Conservation (phyloP, 2,113 vertebrate species). For the Haemorhous mexicanus region DNA sequence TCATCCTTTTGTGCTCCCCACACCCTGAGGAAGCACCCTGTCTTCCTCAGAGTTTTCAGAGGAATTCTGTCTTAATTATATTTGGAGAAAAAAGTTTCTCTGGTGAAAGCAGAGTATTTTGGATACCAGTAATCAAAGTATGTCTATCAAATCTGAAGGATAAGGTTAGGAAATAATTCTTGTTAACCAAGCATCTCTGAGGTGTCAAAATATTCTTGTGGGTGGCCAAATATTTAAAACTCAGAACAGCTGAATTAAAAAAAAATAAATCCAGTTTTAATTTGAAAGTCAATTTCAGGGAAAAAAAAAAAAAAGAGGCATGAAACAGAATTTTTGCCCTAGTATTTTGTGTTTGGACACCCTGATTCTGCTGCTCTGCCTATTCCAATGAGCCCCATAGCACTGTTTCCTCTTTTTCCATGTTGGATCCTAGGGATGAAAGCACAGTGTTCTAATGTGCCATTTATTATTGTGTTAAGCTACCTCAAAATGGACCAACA, state of each 20-base stretch:
- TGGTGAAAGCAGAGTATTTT: background rate
- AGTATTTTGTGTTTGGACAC: background rate
- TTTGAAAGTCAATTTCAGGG: background rate
- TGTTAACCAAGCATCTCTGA: background rate
- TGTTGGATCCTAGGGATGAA: background rate
- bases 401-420: background rate
- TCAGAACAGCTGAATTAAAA: background rate
- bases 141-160: background rate
- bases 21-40: background rate
- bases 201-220: background rate
- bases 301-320: fast-evolving
- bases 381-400: background rate
- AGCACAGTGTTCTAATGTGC: background rate
- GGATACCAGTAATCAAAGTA: background rate
- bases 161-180: background rate
- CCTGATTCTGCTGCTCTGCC: background rate
- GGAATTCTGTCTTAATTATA: background rate
- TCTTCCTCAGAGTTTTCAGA: background rate
- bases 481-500: background rate
- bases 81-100: background rate
- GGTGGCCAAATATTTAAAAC: background rate
- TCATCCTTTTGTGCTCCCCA: background rate
- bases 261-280: background rate
- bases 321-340: background rate
- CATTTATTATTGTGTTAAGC: background rate